Percentiles rank a stretch among this genome's conserved stretches.
phyloP scores from a whole-genome alignment of 2,888 invertebrate genomes.

The Scrobipalpa costella region DNA sequence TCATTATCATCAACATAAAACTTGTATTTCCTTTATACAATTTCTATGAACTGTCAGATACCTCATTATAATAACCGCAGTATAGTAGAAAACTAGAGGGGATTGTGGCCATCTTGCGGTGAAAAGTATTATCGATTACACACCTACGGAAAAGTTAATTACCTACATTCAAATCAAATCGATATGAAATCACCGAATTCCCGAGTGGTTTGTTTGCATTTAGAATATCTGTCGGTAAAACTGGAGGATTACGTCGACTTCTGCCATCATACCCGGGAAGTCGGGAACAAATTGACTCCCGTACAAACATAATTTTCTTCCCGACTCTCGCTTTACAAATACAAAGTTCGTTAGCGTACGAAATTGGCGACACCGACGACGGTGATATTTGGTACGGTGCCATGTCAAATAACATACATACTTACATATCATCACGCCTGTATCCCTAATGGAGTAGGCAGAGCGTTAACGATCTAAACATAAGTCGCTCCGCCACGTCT shows the following conservation, averaged over 20 bases:
- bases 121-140: too few relatives aligned
- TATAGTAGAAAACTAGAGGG: too few relatives aligned
- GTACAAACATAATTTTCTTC: slow-evolving; percentile 20
- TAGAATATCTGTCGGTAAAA: not conserved
- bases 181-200: not conserved
- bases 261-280: not conserved
- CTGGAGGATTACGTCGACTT: not conserved
- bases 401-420: not conserved
- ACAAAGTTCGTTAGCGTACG: slow-evolving; percentile 10
- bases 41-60: too few relatives aligned
- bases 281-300: slow-evolving; percentile 7
- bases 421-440: too few relatives aligned
- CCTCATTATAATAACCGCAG: too few relatives aligned
- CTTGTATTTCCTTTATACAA: too few relatives aligned
- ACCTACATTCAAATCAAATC: not conserved
- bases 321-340: slow-evolving; percentile 10
- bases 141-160: too few relatives aligned
- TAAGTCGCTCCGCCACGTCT: too few relatives aligned
- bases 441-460: too few relatives aligned
- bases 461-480: too few relatives aligned
- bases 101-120: too few relatives aligned
- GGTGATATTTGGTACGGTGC: not conserved
- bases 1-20: too few relatives aligned
- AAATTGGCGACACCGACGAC: not conserved
- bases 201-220: not conserved